Conservation (phyloP, 2,888 invertebrate species). For the Xestobium rufovillosum region DNA sequence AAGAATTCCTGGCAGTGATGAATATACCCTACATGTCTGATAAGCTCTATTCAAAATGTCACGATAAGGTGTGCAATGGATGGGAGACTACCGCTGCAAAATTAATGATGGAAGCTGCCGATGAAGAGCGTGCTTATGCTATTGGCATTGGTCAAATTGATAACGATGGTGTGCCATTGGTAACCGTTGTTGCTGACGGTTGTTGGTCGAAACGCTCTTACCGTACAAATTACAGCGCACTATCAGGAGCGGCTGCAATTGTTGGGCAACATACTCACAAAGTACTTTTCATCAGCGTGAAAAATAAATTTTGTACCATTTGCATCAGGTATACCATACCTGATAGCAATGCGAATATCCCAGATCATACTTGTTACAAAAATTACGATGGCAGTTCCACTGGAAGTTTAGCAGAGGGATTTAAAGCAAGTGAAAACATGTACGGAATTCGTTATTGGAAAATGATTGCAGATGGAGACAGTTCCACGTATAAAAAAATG, state of each 20-base stretch:
- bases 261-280: constrained; percentile 7
- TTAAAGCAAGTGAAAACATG: constrained; percentile 8
- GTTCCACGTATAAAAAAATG: constrained; percentile 9
- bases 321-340: constrained; percentile 7
- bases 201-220: constrained; percentile 2
- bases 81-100: constrained; percentile 4
- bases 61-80: constrained; percentile 2
- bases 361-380: constrained; percentile 8
- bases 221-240: constrained; percentile 25
- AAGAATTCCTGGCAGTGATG: background rate
- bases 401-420: constrained; percentile 10
- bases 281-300: constrained; percentile 8
- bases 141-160: constrained; percentile 1
- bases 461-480: constrained; percentile 12
- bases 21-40: constrained; percentile 2
- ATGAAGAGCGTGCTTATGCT: constrained; percentile 5
- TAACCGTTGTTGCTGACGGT: background rate
- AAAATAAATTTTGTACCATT: constrained; percentile 11
- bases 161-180: background rate
- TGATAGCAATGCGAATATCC: background rate
- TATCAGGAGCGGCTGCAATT: constrained; percentile 13
- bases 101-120: constrained; percentile 6
- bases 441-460: constrained; percentile 9
- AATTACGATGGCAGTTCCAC: constrained; percentile 9
- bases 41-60: constrained; percentile 4